Base-by-base conservation (phyloP, 2,888 invertebrate species). In the Tachina lurida region DNA sequence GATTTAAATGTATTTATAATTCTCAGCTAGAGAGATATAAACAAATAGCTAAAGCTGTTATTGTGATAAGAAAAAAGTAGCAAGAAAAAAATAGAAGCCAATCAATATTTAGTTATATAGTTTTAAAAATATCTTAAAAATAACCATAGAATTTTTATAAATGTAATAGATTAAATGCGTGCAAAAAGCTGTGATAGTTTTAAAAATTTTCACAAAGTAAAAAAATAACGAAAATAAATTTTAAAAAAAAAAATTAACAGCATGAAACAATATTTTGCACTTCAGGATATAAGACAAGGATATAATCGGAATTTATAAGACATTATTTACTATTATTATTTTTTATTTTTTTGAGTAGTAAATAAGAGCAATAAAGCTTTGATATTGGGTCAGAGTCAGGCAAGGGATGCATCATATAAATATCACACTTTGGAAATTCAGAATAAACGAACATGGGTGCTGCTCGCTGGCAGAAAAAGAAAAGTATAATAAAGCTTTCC, bases 101-200 rank as follows among this genome's bases (percentile, higher is more conserved):
- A 74, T 10, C 8, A 70, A 4, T 31, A 47, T 41, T 58, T 63
- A 17, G 10, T 39, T n/a, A 17, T 47, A 17, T 70, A 71, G 22
- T 47, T 68, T 84, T 31, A 58, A n/a, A 70, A 39, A 75, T 22
- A 58, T 73, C 43, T 49, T 41, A 67, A 13, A 70, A n/a, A 41
- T 31, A 41, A 17, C 19, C 9, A 12, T 76, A 84, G 73, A 41
- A 63, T 58, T 76, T 79, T 58, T 12, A 49, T 73, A 67, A 47
- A 49, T 52, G 39, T 52, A 75, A 68, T 62, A 78, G 10, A 76
- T 60, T 70, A 89, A 90, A 88, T 88, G 89, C 88, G 89, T 89
- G 90, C 79, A 86, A 89, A 89, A 89, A 89, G 91, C 91, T 90
- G 90, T 91, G 91, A 90, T 91, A 90, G 90, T 90, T 90, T 90